These are phyloP conservation scores for Melanocharis versteri DNA, from an alignment of 2,113 vertebrate genomes.

Conservation along the genomic window DNA sequence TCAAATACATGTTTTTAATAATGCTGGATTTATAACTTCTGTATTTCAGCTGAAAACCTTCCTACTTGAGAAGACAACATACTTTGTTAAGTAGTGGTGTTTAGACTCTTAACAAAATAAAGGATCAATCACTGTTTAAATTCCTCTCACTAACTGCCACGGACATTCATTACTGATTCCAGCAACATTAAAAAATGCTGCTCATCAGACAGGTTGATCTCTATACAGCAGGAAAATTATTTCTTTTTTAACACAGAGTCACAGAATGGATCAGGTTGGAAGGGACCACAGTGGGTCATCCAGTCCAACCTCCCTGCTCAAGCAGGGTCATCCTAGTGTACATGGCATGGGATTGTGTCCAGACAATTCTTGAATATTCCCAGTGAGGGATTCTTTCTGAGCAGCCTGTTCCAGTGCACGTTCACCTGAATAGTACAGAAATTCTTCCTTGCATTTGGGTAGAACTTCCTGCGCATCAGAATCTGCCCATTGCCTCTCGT, in stretches of 20 bases:
- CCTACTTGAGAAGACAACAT: not conserved
- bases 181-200: not conserved
- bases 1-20: not conserved
- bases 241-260: not conserved
- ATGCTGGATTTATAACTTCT: not conserved
- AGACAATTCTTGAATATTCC: not conserved
- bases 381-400: not conserved
- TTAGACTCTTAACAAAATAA: not conserved
- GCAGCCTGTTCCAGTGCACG: not conserved
- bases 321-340: not conserved
- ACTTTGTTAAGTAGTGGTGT: not conserved
- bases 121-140: not conserved
- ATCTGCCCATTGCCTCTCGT: fast-evolving
- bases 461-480: not conserved
- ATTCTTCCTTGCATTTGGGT: not conserved
- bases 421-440: not conserved
- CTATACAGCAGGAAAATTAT: not conserved
- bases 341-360: not conserved
- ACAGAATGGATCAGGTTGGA: not conserved
- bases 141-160: not conserved
- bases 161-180: not conserved
- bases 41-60: not conserved
- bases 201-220: not conserved
- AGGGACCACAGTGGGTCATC: not conserved
- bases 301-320: not conserved